phyloP scores from a whole-genome alignment of 2,113 vertebrate genomes.

The Cavia aperea region DNA sequence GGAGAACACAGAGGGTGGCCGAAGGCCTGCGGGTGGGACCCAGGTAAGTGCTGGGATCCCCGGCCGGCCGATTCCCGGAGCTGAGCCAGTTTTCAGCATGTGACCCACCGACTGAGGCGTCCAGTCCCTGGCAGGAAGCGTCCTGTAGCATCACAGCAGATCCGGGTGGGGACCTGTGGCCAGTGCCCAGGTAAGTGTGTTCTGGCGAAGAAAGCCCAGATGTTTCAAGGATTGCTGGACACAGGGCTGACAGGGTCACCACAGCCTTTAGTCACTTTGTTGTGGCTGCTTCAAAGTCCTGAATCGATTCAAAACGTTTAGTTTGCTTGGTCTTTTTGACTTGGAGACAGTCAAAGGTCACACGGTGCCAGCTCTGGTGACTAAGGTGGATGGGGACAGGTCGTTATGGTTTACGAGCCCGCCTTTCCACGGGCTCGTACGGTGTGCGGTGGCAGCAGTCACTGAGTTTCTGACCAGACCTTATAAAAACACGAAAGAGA shows the following conservation, averaged over 20 bases:
- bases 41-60: neutral
- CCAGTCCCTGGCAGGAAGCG: neutral
- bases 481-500: no score
- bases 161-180: no score
- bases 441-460: no score
- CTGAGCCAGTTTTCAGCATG: neutral
- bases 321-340: neutral
- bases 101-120: neutral
- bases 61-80: neutral
- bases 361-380: neutral
- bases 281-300: neutral
- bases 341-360: neutral
- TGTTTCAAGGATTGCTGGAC: neutral
- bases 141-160: neutral
- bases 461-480: no score
- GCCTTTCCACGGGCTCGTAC: neutral
- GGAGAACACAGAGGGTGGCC: neutral
- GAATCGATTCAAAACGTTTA: neutral
- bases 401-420: neutral
- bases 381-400: neutral
- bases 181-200: neutral
- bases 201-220: neutral
- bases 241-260: no score
- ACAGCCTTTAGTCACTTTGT: neutral
- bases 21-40: neutral